A percentile compares a stretch with the other conserved stretches of the same genome.
Evolutionary conservation across 2,113 vertebrate species (phyloP).

Genomic region (Hucho hucho): DNA sequence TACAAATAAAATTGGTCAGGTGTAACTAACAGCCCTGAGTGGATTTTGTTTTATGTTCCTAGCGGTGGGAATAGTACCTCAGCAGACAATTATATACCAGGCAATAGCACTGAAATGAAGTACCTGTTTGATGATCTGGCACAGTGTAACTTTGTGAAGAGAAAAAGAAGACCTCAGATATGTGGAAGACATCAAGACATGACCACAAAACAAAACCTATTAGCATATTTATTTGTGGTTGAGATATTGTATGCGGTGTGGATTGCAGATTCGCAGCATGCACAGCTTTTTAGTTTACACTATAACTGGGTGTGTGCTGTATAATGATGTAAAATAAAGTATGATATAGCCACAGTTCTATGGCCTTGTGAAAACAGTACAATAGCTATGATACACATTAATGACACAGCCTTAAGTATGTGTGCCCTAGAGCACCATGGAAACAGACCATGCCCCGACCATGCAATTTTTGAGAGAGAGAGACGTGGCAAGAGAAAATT

Average conservation of each 20-base stretch:
- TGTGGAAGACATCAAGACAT: conserved; percentile 4
- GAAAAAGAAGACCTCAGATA: not conserved
- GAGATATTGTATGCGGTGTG: not conserved
- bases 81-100: conserved; percentile 6
- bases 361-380: not conserved
- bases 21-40: conserved; percentile 6
- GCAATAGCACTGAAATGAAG: not conserved
- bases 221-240: conserved; percentile 6
- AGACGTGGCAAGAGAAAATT: not conserved
- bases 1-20: conserved; percentile 12
- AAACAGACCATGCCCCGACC: no score
- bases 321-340: not conserved
- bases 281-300: not conserved
- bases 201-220: not conserved
- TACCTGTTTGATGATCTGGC: conserved; percentile 6
- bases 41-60: conserved; percentile 3
- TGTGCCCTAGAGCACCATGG: no score
- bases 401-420: no score
- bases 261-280: not conserved
- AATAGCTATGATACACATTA: not conserved
- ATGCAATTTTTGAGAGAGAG: no score
- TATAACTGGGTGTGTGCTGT: not conserved
- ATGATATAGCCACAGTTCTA: not conserved
- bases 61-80: not conserved
- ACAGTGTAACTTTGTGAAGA: conserved; percentile 1